A percentile compares a stretch with the other conserved stretches of the same genome.
Evolutionary conservation across 2,888 invertebrate genomes (phyloP).

Genomic region (Eustalomyia histrio): DNA sequence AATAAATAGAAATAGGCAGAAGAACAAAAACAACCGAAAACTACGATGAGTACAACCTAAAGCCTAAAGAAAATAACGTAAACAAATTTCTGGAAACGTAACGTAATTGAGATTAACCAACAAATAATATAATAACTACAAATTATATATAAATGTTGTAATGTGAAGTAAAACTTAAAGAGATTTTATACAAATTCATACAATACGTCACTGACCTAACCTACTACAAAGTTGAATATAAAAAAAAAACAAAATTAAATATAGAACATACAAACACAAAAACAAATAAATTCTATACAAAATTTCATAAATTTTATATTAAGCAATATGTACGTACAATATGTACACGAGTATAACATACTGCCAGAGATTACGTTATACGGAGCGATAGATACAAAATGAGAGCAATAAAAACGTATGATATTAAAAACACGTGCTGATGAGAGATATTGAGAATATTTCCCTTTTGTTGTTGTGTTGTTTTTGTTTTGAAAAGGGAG

Average conservation of each 20-base stretch:
- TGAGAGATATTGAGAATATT: conserved; percentile 42
- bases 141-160: not conserved
- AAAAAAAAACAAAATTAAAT: conserved; percentile 40
- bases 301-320: conserved; percentile 38
- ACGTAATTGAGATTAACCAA: conserved; percentile 29
- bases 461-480: conserved; percentile 37
- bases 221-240: conserved; percentile 43
- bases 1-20: conserved; percentile 1
- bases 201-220: conserved; percentile 67
- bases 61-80: conserved; percentile 18
- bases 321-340: too few relatives aligned
- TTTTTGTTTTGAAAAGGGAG: not conserved
- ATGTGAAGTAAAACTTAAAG: not conserved
- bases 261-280: conserved; percentile 56
- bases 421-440: conserved; percentile 37
- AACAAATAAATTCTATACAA: conserved; percentile 52
- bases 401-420: not conserved
- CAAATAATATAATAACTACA: not conserved
- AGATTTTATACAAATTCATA: conserved; percentile 23
- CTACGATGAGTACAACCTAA: not conserved
- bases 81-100: not conserved
- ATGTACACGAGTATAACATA: not conserved
- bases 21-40: conserved; percentile 5
- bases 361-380: not conserved
- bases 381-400: conserved; percentile 25